Percentiles rank a stretch among this genome's conserved stretches.
phyloP scores from a whole-genome alignment of 2,113 vertebrate genomes.

The Perognathus longimembris region DNA sequence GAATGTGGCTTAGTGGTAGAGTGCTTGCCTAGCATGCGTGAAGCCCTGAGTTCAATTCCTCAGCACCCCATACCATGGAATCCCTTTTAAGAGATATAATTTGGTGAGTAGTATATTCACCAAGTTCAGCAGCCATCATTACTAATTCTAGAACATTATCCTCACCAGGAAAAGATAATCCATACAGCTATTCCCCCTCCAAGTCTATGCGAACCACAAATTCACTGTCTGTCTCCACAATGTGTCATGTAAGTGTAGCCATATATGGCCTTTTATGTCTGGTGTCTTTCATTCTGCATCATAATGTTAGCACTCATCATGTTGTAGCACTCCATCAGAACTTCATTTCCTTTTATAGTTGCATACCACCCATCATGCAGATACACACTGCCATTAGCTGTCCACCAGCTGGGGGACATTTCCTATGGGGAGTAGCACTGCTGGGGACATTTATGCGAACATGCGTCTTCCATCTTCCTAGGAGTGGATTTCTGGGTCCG shows the following conservation, averaged over 20 bases:
- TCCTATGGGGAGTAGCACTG: background rate
- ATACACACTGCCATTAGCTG: background rate
- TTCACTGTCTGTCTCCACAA: background rate
- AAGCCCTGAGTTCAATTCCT: too few species aligned
- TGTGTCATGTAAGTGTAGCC: background rate
- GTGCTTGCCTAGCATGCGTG: too few species aligned
- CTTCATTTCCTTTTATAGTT: background rate
- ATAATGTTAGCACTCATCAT: background rate
- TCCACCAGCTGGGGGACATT: background rate
- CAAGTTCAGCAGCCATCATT: background rate
- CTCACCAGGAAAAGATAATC: background rate
- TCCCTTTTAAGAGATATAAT: background rate
- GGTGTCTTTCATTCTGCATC: background rate
- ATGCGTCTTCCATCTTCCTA: background rate
- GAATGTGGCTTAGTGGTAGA: background rate
- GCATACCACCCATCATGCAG: background rate
- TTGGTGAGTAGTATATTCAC: background rate
- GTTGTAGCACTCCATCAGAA: background rate
- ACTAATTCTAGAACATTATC: conserved; percentile 4
- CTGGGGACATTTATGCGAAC: background rate
- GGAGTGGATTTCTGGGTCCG: background rate
- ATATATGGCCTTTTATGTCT: background rate
- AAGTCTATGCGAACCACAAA: background rate
- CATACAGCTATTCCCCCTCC: background rate
- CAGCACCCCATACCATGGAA: background rate